Evolutionary conservation across 2,888 invertebrate genomes (phyloP).

Genomic region (Cheilosia variabilis): DNA sequence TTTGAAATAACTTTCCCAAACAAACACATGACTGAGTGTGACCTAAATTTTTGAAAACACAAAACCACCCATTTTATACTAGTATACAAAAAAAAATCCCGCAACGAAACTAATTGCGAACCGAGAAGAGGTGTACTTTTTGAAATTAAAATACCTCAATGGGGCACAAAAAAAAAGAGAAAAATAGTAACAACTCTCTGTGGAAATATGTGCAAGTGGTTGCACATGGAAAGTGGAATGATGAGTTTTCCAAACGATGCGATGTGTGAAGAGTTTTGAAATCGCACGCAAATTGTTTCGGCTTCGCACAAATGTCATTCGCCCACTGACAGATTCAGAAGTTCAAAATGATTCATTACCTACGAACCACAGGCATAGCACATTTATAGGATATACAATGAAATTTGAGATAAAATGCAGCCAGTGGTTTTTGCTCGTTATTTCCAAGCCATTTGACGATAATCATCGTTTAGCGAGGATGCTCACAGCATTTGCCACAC

Average conservation of each 20-base stretch:
- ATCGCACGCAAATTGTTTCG: slow-evolving; percentile 23
- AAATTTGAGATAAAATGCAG: slow-evolving; percentile 67
- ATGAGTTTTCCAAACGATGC: slow-evolving; percentile 28
- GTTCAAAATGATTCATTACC: slow-evolving; percentile 56
- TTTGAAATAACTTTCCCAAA: slow-evolving; percentile 42
- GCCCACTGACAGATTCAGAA: slow-evolving; percentile 19
- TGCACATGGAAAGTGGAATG: slow-evolving; percentile 7
- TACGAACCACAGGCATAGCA: neutral
- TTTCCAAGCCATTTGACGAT: slow-evolving; percentile 72
- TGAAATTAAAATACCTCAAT: slow-evolving; percentile 67
- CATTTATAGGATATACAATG: slow-evolving; percentile 23
- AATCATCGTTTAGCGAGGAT: slow-evolving; percentile 67
- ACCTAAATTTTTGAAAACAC: slow-evolving; percentile 63
- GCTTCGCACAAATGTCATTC: slow-evolving; percentile 20
- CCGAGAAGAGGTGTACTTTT: slow-evolving; percentile 70
- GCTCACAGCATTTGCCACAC: slow-evolving; percentile 37
- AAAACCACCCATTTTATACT: slow-evolving; percentile 24
- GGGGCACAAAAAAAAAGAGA: neutral
- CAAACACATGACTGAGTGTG: slow-evolving; percentile 41
- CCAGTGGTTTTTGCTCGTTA: slow-evolving; percentile 66
- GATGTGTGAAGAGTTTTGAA: neutral
- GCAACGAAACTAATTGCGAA: slow-evolving; percentile 72
- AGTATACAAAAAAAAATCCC: slow-evolving; percentile 14
- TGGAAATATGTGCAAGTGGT: slow-evolving; percentile 67
- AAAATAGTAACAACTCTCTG: slow-evolving; percentile 37